Evolutionary conservation across 2,113 vertebrate genomes (phyloP), one percentile per base, ranked within the genome.

Genomic region (Campylorhamphus procurvoides): DNA sequence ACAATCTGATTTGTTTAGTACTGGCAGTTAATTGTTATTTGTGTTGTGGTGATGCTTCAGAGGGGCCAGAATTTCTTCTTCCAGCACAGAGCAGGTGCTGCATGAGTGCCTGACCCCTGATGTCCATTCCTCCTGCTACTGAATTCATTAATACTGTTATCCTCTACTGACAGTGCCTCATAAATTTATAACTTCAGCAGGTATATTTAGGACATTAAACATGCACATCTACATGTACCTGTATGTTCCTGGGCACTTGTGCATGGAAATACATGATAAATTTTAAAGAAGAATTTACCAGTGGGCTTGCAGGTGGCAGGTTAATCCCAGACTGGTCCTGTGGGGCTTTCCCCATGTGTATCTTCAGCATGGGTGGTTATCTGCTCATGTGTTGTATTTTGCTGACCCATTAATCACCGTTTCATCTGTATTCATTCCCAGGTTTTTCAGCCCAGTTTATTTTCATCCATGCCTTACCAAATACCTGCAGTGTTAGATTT

Each of bases 211-310:
- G 42, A 35, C 15, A 7, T 71, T 40, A 7, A 14, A 28, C 3
- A 2, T 7, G 4, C 24, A 15, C 9, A 0, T 23, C 6, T 64
- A 13, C 3, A 20, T 50, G 24, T 28, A 8, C 22, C 1, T 40
- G 9, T 10, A 0, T 14, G 0, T 35, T 14, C 52, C 24, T 68
- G 74, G 22, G 49, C 42, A 18, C 8, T 1, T 2, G 3, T n/a
- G 46, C 1, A 0, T 23, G 72, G 39, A 19, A 63, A 33, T 22
- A 10, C 0, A 0, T 6, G 18, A 14, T 24, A 5, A 15, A 27
- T n/a, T 35, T 9, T 10, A 5, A 10, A 49, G 44, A 29, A 52
- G 1, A 47, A 5, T 31, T 63, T 16, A 2, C 9, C 29, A 42
- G 7, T 0, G 0, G 23, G 12, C 17, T 68, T 27, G 25, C 28